These are phyloP conservation scores for Lottia gigantea DNA, from an alignment of 2,888 invertebrate species.

Conservation along the genomic window DNA sequence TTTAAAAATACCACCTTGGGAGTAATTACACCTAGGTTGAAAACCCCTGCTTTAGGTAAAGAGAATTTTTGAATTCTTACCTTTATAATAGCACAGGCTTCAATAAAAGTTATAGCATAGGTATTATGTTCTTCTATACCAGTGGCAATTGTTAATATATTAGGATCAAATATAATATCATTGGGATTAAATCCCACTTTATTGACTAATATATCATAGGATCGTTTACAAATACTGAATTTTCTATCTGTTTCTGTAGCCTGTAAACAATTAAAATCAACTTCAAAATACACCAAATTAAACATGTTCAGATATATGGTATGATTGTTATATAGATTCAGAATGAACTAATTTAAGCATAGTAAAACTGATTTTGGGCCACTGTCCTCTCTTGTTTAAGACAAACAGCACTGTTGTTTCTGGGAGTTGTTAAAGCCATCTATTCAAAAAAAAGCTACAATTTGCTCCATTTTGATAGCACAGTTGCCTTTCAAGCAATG, in stretches of 20 bases:
- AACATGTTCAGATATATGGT: too few relatives aligned
- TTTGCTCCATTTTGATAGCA: too few relatives aligned
- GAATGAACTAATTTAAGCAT: too few relatives aligned
- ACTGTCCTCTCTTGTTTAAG: too few relatives aligned
- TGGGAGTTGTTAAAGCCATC: too few relatives aligned
- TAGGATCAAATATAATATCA: conserved; percentile 75
- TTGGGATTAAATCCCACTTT: conserved; percentile 71
- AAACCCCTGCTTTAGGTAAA: neutral
- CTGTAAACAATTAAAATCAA: conserved; percentile 46
- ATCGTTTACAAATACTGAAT: conserved; percentile 72
- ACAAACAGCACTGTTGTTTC: too few relatives aligned
- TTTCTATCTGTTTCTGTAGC: conserved; percentile 72
- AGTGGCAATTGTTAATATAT: conserved; percentile 74
- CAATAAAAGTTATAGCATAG: conserved; percentile 72
- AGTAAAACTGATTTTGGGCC: too few relatives aligned
- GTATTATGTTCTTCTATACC: conserved; percentile 74
- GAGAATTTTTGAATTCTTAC: conserved; percentile 46
- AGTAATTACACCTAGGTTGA: neutral
- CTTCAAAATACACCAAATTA: neutral
- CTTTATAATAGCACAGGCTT: conserved; percentile 71
- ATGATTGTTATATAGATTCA: too few relatives aligned
- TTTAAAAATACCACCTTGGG: too few relatives aligned
- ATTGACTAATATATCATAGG: conserved; percentile 71
- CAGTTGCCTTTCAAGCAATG: too few relatives aligned
- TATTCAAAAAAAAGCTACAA: too few relatives aligned